A percentile compares a stretch with the other conserved stretches of the same genome.
Evolutionary conservation across 2,888 invertebrate genomes (phyloP).

Genomic region (Cataglyphis livida): DNA sequence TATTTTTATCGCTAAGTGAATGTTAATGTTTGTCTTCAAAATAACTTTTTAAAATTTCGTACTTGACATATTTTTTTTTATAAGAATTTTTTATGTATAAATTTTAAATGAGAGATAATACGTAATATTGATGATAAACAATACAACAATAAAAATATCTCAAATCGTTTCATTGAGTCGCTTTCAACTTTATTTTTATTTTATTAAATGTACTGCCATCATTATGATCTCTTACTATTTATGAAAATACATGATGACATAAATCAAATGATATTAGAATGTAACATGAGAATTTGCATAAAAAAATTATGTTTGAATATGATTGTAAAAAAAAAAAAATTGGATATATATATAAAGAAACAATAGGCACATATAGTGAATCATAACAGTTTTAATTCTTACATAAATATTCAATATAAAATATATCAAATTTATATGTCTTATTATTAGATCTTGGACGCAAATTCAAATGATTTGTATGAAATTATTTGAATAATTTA

Average conservation of each 20-base stretch:
- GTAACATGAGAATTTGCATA: background rate
- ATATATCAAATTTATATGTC: constrained; percentile 15
- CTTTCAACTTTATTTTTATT: constrained; percentile 20
- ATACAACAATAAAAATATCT: constrained; percentile 20
- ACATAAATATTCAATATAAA: background rate
- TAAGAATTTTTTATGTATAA: background rate
- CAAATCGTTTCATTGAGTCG: background rate
- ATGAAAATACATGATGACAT: constrained; percentile 20
- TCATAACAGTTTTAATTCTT: background rate
- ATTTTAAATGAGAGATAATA: constrained; percentile 11
- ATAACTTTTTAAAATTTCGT: constrained; percentile 24
- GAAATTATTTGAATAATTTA: background rate
- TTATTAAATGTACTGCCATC: constrained; percentile 35
- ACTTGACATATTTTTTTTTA: background rate
- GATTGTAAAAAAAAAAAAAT: constrained; percentile 11
- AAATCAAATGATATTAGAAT: constrained; percentile 17
- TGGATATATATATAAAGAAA: background rate
- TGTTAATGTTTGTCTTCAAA: background rate
- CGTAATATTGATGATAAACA: background rate
- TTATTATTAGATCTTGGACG: background rate
- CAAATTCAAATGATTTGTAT: background rate
- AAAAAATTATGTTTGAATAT: constrained; percentile 5
- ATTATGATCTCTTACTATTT: constrained; percentile 45
- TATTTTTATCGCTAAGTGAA: background rate
- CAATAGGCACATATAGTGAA: background rate